Evolutionary conservation across 2,797 vertebrate species (phyloP).

Genomic region (Tenualosa thibaudeaui): DNA sequence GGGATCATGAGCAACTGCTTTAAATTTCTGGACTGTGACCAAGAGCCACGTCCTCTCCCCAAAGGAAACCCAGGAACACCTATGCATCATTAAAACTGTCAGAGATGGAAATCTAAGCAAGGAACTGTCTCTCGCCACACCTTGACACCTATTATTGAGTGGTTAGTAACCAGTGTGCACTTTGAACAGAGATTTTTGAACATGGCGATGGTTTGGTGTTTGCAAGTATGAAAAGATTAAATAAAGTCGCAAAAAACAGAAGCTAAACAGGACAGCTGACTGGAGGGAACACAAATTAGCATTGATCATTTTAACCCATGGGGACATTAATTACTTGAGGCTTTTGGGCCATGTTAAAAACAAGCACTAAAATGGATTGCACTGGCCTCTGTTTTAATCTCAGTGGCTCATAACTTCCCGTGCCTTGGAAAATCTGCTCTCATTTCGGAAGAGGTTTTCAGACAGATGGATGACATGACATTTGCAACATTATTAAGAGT

Average conservation of each 20-base stretch:
- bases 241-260: slow-evolving; percentile 50
- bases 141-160: slow-evolving; percentile 52
- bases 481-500: neutral
- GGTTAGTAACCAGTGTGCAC: neutral
- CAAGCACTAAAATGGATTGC: slow-evolving; percentile 55
- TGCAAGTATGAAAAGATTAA: neutral
- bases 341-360: slow-evolving; percentile 67
- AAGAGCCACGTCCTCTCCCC: slow-evolving; percentile 67
- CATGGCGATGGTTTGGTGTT: neutral
- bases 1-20: slow-evolving; percentile 72
- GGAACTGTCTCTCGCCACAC: slow-evolving; percentile 45
- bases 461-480: slow-evolving; percentile 1
- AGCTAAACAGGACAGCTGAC: slow-evolving; percentile 68
- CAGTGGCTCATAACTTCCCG: slow-evolving; percentile 53
- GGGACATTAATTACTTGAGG: slow-evolving; percentile 64
- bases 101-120: slow-evolving; percentile 51
- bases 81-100: slow-evolving; percentile 73
- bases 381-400: slow-evolving; percentile 55
- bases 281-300: slow-evolving; percentile 65
- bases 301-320: slow-evolving; percentile 64
- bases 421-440: slow-evolving; percentile 36
- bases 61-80: slow-evolving; percentile 58
- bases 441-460: slow-evolving; percentile 11
- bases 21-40: slow-evolving; percentile 73
- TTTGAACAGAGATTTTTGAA: neutral